Percentiles rank a stretch among this genome's conserved stretches.
phyloP scores from a whole-genome alignment of 2,797 vertebrate species.

The Clarias laeviceps region DNA sequence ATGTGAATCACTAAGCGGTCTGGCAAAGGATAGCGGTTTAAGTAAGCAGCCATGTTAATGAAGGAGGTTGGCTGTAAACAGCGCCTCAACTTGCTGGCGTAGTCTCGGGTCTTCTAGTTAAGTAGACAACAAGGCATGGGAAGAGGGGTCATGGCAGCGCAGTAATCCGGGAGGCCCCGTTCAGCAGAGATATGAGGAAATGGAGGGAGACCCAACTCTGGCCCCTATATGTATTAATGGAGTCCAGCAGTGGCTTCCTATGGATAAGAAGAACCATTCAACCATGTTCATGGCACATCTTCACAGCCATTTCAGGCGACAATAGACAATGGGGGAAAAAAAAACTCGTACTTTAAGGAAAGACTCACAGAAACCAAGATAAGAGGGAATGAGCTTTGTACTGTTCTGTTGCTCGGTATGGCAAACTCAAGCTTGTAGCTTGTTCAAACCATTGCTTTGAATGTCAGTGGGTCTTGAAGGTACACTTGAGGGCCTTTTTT shows the following conservation, averaged over 20 bases:
- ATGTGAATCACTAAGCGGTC: background rate
- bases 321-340: no score
- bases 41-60: background rate
- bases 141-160: conserved; percentile 13
- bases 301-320: background rate
- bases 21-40: background rate
- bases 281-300: background rate
- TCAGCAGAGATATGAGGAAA: conserved; percentile 2
- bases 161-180: conserved; percentile 21
- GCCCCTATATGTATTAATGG: background rate
- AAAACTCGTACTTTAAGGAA: background rate
- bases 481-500: background rate
- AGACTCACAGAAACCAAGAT: background rate
- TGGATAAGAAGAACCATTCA: conserved; percentile 3
- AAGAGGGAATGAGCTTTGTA: background rate
- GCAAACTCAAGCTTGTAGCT: background rate
- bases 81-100: background rate
- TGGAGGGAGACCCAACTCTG: background rate
- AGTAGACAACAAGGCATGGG: background rate
- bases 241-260: background rate
- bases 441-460: background rate
- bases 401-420: background rate
- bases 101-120: background rate
- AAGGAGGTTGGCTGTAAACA: background rate
- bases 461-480: background rate